Percentiles rank a stretch among this genome's conserved stretches.
Evolutionary conservation across 2,113 vertebrate genomes (phyloP).

Genomic region (Podiceps cristatus): DNA sequence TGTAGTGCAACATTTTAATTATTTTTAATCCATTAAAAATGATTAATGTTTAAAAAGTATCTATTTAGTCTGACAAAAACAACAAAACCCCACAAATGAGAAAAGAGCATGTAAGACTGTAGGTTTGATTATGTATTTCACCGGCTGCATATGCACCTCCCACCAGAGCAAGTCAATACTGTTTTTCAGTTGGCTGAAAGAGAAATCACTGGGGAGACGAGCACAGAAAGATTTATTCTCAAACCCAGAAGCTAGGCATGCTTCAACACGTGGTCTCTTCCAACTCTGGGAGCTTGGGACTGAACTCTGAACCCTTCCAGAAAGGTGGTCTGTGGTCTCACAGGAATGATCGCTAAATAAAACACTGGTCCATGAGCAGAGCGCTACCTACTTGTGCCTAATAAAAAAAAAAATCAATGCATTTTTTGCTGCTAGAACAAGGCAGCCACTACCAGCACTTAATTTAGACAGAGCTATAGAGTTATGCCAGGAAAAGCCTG

Average conservation of each 20-base stretch:
- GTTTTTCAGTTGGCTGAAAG: not conserved
- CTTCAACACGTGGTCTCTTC: not conserved
- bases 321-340: not conserved
- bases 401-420: not conserved
- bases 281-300: not conserved
- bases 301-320: not conserved
- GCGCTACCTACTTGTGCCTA: not conserved
- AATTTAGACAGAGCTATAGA: constrained; percentile 24
- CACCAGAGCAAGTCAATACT: not conserved
- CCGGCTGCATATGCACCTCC: not conserved
- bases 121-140: not conserved
- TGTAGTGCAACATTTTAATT: not conserved
- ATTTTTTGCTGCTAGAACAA: constrained; percentile 34
- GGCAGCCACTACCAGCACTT: not conserved
- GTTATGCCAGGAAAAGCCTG: not conserved
- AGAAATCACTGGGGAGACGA: not conserved
- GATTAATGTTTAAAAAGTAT: not conserved
- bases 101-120: not conserved
- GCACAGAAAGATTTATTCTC: not conserved
- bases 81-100: no score
- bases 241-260: not conserved
- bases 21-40: not conserved
- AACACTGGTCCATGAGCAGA: not conserved
- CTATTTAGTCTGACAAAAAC: not conserved
- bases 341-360: not conserved